These are phyloP conservation scores for Dendrocincla fuliginosa DNA, from an alignment of 2,797 vertebrate genomes.

Conservation along the genomic window DNA sequence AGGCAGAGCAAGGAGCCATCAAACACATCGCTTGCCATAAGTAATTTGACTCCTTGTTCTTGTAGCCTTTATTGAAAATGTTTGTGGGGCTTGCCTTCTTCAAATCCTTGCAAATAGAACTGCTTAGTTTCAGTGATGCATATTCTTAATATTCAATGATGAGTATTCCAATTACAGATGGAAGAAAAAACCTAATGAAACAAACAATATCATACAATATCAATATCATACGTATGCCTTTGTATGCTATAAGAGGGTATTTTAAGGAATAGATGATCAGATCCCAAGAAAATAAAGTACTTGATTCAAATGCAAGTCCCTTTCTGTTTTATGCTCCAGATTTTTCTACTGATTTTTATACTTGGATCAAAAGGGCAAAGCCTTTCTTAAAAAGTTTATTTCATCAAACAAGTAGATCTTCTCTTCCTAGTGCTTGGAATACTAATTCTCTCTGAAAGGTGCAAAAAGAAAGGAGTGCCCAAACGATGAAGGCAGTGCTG, in stretches of 20 bases:
- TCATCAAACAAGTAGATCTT: background rate
- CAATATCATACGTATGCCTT: background rate
- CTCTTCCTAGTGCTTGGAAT: background rate
- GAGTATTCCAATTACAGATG: background rate
- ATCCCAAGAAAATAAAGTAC: background rate
- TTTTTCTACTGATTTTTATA: background rate
- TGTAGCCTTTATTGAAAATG: background rate
- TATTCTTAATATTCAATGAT: background rate
- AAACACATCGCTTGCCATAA: background rate
- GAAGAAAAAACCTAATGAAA: background rate
- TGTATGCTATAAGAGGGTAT: rapidly evolving
- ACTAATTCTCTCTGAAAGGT: background rate
- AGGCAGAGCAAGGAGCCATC: background rate
- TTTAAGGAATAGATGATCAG: background rate
- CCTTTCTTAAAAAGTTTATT: background rate
- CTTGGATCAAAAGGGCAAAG: background rate
- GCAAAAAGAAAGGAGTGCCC: background rate
- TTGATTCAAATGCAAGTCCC: background rate
- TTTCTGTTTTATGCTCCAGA: background rate
- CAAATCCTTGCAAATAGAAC: background rate
- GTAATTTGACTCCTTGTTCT: background rate
- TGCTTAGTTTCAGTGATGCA: background rate
- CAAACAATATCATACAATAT: background rate
- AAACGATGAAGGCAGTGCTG: background rate
- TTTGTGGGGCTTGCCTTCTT: background rate